Evolutionary conservation across 2,797 vertebrate genomes (phyloP), one percentile per base, ranked within the genome.

Genomic region (Strix occidentalis): DNA sequence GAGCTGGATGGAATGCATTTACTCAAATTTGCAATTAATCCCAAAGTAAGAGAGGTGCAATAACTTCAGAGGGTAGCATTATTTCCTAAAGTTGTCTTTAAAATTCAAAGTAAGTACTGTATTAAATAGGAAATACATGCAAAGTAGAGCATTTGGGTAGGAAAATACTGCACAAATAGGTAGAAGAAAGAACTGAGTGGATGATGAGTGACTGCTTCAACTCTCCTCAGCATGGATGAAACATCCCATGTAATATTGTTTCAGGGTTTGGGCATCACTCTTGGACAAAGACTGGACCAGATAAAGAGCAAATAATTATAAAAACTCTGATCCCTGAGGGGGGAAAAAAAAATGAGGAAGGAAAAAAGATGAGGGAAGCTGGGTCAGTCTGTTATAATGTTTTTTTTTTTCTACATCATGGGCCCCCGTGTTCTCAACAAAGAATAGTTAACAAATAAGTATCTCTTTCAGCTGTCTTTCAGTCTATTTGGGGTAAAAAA

Each of bases 321-420:
- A 86, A 68, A 84, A 16, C 21, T 54, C 61, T 20, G 25, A 25
- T 80, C 19, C 6, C 39, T 25, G 20, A 46, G 28, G 6, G 9
- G 6, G 11, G n/a, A 20, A 11, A 50, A 28, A 16, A 18, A 54
- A 24, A 45, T 21, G 37, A 53, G 29, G 29, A n/a, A 54, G 45
- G 29, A 10, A 6, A 9, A 60, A 33, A 70, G 43, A 41, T 0
- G 24, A 74, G 31, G 37, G 7, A 45, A 57, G 26, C 14, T 23
- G 19, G n/a, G 25, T 50, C 37, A 63, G 10, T 51, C 11, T 64
- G 7, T 68, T 87, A 45, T 1, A 65, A 18, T 17, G 10, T 11
- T 1, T 0, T 9, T 16, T 46, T 87, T 77, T 63, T 5, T 20
- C 25, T 48, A 28, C 3, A 7, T 46, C 1, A 0, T 7, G 35